Percentiles rank a stretch among this genome's conserved stretches.
Evolutionary conservation across 2,797 vertebrate species (phyloP).

Genomic region (Helostoma temminkii): DNA sequence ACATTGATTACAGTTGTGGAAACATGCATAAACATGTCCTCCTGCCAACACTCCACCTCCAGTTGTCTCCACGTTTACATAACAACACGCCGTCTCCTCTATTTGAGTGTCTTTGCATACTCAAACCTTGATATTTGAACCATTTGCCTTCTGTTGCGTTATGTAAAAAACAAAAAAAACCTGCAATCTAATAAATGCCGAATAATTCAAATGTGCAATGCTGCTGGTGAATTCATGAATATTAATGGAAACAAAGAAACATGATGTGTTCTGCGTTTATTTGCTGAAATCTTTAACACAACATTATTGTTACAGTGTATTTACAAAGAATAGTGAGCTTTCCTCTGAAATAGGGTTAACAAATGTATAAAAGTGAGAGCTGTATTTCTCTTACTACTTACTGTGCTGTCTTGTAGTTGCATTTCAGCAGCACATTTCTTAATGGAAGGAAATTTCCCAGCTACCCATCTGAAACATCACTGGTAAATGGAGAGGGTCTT

Average conservation of each 20-base stretch:
- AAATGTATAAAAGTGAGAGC: not conserved
- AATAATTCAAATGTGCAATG: slow-evolving; percentile 53
- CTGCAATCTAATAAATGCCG: slow-evolving; percentile 44
- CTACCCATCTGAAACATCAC: not conserved
- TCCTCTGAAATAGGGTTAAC: slow-evolving; percentile 12
- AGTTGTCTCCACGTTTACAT: not conserved
- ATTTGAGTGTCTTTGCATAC: not conserved
- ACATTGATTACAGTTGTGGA: slow-evolving; percentile 10
- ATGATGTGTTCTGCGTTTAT: slow-evolving; percentile 41
- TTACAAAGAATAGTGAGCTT: slow-evolving; percentile 1
- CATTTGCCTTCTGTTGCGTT: slow-evolving; percentile 15
- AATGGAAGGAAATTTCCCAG: not conserved
- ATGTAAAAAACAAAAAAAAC: slow-evolving; percentile 37
- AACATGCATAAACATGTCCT: slow-evolving; percentile 5
- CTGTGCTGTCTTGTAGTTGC: not conserved
- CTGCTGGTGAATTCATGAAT: slow-evolving; percentile 55
- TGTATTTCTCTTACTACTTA: not conserved
- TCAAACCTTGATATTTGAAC: slow-evolving; percentile 11
- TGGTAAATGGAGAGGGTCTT: not conserved
- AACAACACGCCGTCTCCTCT: slow-evolving; percentile 1
- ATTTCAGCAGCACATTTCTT: not conserved
- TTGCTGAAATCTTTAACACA: slow-evolving; percentile 31
- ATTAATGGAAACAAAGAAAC: slow-evolving; percentile 41
- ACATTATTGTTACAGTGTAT: slow-evolving; percentile 24
- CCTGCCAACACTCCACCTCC: slow-evolving; percentile 12